These are phyloP conservation scores for Hirundo rustica DNA, from an alignment of 2,797 vertebrate genomes.

Conservation along the genomic window DNA sequence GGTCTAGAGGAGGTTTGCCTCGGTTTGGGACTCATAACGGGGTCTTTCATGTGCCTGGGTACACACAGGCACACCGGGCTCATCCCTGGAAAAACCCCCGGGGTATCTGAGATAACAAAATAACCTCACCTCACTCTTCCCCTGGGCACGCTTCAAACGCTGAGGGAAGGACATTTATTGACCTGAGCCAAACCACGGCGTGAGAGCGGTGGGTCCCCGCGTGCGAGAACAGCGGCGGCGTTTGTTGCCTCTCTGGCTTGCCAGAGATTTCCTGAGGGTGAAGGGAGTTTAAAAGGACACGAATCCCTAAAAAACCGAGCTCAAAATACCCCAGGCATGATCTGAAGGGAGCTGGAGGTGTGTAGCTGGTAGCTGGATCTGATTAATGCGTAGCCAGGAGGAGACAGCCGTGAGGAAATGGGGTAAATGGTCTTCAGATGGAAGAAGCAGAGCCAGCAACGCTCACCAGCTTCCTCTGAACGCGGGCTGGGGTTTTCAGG, in stretches of 20 bases:
- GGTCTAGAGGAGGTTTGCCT: conserved; percentile 35
- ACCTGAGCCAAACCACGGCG: background rate
- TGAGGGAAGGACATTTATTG: conserved; percentile 41
- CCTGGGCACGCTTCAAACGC: conserved; percentile 7
- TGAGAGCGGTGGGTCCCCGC: background rate
- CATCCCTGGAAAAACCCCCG: background rate
- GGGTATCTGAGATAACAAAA: conserved; percentile 8
- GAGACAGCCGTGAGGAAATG: background rate
- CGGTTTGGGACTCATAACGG: background rate
- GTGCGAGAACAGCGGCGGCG: background rate
- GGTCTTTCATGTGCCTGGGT: background rate
- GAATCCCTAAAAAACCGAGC: background rate
- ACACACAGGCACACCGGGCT: background rate
- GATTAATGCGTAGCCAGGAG: background rate
- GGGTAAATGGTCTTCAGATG: conserved; percentile 39
- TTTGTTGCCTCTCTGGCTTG: background rate
- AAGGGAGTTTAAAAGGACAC: background rate
- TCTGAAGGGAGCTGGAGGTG: background rate
- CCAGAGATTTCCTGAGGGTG: background rate
- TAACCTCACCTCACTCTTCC: background rate
- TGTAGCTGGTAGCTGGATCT: background rate
- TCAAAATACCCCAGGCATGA: background rate
- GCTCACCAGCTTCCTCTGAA: background rate
- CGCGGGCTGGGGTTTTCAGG: background rate
- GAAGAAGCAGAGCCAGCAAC: background rate